phyloP scores from a whole-genome alignment of 2,113 vertebrate species.

The Seriola quinqueradiata region DNA sequence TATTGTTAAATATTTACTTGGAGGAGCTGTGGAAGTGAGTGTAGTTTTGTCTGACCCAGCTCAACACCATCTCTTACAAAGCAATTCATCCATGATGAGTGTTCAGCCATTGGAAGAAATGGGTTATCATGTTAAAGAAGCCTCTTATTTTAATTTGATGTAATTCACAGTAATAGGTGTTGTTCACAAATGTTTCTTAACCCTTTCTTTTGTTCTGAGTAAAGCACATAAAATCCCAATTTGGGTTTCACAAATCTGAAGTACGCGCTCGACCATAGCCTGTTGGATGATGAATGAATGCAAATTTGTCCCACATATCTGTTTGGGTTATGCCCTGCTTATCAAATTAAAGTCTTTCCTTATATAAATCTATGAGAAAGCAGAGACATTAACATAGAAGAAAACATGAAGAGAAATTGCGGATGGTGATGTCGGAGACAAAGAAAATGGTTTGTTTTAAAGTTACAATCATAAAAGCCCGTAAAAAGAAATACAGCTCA shows the following conservation, averaged over 20 bases:
- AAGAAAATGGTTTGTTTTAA: background rate
- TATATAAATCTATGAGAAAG: background rate
- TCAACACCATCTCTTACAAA: constrained; percentile 9
- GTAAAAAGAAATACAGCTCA: background rate
- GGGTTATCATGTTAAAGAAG: constrained; percentile 10
- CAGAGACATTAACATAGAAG: background rate
- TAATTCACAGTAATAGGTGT: constrained; percentile 5
- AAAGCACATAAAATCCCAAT: constrained; percentile 1
- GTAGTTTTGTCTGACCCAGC: constrained; percentile 44
- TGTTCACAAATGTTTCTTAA: constrained; percentile 8
- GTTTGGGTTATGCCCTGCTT: background rate
- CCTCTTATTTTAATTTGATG: constrained; percentile 14
- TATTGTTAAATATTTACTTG: constrained; percentile 76
- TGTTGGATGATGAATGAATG: constrained; percentile 3
- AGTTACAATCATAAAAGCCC: background rate
- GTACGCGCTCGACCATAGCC: background rate
- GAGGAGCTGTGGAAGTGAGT: constrained; percentile 56
- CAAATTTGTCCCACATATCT: background rate
- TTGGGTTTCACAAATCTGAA: background rate
- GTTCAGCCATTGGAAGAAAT: constrained; percentile 29
- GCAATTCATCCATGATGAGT: constrained; percentile 37
- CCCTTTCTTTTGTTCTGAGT: background rate
- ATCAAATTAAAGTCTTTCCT: background rate
- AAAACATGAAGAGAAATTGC: background rate
- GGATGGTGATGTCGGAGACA: background rate